Conservation (phyloP, 2,113 vertebrate species). For the Coryphaenoides rupestris region DNA sequence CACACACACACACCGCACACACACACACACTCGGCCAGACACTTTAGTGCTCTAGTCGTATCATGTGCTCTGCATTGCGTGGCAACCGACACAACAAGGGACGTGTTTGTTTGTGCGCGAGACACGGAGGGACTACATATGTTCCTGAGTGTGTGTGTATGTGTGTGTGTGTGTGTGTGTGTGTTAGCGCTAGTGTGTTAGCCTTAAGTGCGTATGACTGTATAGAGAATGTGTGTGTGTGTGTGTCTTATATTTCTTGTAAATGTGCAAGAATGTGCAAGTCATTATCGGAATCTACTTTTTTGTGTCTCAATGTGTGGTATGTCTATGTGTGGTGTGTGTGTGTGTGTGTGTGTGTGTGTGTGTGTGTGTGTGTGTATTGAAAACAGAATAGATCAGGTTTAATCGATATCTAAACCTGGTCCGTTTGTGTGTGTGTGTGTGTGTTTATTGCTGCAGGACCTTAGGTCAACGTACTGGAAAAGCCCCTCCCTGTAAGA, state of each 20-base stretch:
- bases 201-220: too few species aligned
- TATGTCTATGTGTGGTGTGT: not conserved
- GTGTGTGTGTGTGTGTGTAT: conserved; percentile 23
- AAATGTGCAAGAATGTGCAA: too few species aligned
- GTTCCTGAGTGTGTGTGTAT: conserved; percentile 12
- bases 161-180: conserved; percentile 8
- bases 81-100: conserved; percentile 43
- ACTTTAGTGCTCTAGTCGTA: conserved; percentile 66
- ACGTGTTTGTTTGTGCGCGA: conserved; percentile 13
- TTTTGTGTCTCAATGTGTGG: too few species aligned
- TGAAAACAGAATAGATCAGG: too few species aligned
- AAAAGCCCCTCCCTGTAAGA: conserved; percentile 45
- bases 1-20: conserved; percentile 32
- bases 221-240: too few species aligned
- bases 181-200: too few species aligned
- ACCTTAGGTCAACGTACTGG: conserved; percentile 45
- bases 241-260: too few species aligned
- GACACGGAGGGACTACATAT: not conserved
- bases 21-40: conserved; percentile 49
- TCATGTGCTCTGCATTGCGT: conserved; percentile 62
- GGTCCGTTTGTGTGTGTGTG: conserved; percentile 51
- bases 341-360: conserved; percentile 2
- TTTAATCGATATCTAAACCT: too few species aligned
- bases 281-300: too few species aligned
- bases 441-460: conserved; percentile 29